A percentile compares a stretch with the other conserved stretches of the same genome.
These are phyloP conservation scores for Cuculus canorus DNA, from an alignment of 2,797 vertebrate species.

Conservation along the genomic window DNA sequence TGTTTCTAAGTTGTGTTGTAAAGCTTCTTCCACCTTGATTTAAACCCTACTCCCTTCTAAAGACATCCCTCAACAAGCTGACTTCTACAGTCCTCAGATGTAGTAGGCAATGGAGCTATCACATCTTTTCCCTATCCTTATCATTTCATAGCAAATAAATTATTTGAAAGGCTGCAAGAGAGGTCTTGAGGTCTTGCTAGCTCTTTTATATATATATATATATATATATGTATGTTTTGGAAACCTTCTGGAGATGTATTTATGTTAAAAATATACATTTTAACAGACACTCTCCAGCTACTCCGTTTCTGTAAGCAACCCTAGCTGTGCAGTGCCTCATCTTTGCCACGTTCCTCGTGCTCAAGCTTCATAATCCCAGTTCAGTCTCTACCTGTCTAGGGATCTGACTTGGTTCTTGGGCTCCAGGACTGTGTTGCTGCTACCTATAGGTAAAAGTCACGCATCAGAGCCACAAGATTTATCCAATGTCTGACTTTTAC, in stretches of 20 bases:
- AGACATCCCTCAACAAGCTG: neutral
- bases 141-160: neutral
- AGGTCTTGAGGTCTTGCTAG: neutral
- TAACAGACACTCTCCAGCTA: neutral
- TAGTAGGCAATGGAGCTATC: fast-evolving
- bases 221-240: neutral
- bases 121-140: neutral
- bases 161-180: fast-evolving
- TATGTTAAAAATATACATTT: neutral
- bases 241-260: neutral
- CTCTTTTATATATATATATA: neutral
- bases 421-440: fast-evolving
- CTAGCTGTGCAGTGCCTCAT: neutral
- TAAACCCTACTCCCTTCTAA: neutral
- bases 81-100: neutral
- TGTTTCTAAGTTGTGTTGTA: neutral
- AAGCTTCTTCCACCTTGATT: neutral
- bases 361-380: neutral
- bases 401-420: neutral
- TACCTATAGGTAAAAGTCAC: fast-evolving
- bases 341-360: neutral
- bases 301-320: neutral
- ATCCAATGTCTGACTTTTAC: neutral
- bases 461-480: fast-evolving
- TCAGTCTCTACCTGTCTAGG: neutral